These are phyloP conservation scores for Batillaria attramentaria DNA, from an alignment of 1,140 invertebrate genomes.

Conservation along the genomic window DNA sequence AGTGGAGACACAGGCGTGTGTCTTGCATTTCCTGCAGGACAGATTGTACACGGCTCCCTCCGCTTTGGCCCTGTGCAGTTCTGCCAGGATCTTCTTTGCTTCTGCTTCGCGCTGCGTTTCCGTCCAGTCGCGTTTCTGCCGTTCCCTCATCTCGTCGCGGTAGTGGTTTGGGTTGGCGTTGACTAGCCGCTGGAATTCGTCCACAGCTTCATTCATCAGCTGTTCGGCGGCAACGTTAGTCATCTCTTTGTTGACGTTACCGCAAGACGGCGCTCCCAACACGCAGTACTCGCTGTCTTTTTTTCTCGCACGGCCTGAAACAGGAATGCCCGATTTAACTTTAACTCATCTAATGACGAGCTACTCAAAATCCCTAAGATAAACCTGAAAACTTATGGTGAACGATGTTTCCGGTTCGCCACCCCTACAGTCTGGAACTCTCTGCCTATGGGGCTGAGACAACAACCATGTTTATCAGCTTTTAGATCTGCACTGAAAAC, in stretches of 20 bases:
- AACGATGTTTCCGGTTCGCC: not conserved
- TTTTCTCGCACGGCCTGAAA: constrained; percentile 19
- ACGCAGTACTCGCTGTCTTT: constrained; percentile 28
- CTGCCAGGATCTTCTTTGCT: no score
- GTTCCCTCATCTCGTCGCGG: not conserved
- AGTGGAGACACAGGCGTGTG: not conserved
- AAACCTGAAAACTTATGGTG: no score
- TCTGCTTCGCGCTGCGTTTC: no score
- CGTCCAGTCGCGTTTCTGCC: constrained; percentile 8
- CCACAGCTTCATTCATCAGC: constrained; percentile 21
- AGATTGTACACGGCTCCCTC: not conserved
- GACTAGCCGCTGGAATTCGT: not conserved
- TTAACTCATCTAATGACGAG: no score
- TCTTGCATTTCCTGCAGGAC: constrained; percentile 17
- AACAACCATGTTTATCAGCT: no score
- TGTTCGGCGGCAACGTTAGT: constrained; percentile 20
- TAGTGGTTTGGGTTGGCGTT: constrained; percentile 19
- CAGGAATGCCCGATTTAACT: no score
- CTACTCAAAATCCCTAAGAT: no score
- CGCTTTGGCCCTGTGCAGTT: no score
- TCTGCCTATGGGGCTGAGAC: no score
- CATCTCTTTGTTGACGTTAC: constrained; percentile 15
- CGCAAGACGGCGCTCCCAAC: not conserved
- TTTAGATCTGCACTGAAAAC: no score
- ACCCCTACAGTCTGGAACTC: not conserved